Evolutionary conservation across 2,888 invertebrate genomes (phyloP), one percentile per base, ranked within the genome.

Genomic region (Cancer borealis): DNA sequence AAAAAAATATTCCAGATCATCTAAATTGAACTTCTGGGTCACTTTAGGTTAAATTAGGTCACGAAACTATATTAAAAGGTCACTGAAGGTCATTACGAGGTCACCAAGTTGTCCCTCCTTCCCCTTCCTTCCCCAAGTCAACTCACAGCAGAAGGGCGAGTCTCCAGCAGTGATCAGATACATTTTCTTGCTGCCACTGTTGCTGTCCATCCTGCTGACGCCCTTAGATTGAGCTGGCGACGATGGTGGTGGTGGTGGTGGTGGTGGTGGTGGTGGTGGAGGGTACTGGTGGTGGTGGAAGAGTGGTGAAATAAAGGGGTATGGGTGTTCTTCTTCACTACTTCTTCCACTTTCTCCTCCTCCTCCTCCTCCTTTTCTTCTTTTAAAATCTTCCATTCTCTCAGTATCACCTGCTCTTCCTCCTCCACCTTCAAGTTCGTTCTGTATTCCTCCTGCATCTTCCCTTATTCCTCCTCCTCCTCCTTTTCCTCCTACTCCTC

Each of bases 61-160:
- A 54, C 14, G 54, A 54, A 54, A 14, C 8, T 12, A 8, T 14
- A 54, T 54, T 8, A 54, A 54, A 54, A 54, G 54, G 54, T 54
- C 54, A 14, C 54, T 12, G 54, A 14, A 49, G 12, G 49, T 12
- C 49, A 10, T 49, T 49, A 12, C 49, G 12, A 49, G 12, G 49
- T 12, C 12, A 6, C 49, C 49, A 49, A 10, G 10, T 49, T 49
- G 3, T 12, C 54, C 54, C 54, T 10, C 14, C 12, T 14, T 12
- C 14, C 12, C 54, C 14, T 12, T 14, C 54, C 54, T 12, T 12
- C 54, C 12, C 54, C 12, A 39, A 54, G 14, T 54, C 54, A 54
- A 97, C 97, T 98, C 96, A 98, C 98, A 97, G 96, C 98, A 98
- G 96, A 97, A 98, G 21, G 98, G 98, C 95, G 97, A 97, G 0